These are phyloP conservation scores for Temnothorax longispinosus DNA, from an alignment of 1,140 invertebrate genomes.

Conservation along the genomic window DNA sequence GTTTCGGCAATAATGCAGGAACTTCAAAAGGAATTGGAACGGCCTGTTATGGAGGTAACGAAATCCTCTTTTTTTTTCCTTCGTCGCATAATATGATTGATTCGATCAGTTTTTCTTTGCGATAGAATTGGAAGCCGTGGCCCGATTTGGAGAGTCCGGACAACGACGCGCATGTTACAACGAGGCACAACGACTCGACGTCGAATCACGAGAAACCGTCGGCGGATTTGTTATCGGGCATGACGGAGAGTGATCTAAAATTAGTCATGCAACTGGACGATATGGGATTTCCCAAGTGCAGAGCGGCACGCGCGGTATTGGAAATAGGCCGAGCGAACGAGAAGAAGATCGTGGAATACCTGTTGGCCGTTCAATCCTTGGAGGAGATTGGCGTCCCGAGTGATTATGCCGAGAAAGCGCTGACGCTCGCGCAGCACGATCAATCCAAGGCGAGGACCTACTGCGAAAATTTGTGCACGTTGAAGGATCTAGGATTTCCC, in stretches of 20 bases:
- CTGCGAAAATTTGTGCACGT: conserved; percentile 88
- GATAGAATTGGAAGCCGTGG: conserved; percentile 84
- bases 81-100: neutral
- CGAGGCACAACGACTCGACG: conserved; percentile 57
- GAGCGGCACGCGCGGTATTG: conserved; percentile 91
- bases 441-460: conserved; percentile 85
- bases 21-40: conserved; percentile 89
- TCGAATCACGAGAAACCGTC: conserved; percentile 65
- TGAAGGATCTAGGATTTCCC: conserved; percentile 93
- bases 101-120: conserved; percentile 59
- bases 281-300: conserved; percentile 94
- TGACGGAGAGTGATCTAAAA: conserved; percentile 86
- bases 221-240: conserved; percentile 73
- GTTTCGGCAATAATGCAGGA: conserved; percentile 91
- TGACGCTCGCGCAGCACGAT: conserved; percentile 85
- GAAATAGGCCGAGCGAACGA: conserved; percentile 91
- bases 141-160: conserved; percentile 78
- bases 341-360: conserved; percentile 90
- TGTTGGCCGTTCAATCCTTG: conserved; percentile 85
- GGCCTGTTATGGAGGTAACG: conserved; percentile 84
- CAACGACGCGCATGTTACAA: conserved; percentile 38
- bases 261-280: conserved; percentile 90
- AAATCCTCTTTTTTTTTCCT: neutral
- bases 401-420: conserved; percentile 87
- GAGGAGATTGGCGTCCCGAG: conserved; percentile 90